phyloP scores from a whole-genome alignment of 2,797 vertebrate species.

The Enteromius argenteus region DNA sequence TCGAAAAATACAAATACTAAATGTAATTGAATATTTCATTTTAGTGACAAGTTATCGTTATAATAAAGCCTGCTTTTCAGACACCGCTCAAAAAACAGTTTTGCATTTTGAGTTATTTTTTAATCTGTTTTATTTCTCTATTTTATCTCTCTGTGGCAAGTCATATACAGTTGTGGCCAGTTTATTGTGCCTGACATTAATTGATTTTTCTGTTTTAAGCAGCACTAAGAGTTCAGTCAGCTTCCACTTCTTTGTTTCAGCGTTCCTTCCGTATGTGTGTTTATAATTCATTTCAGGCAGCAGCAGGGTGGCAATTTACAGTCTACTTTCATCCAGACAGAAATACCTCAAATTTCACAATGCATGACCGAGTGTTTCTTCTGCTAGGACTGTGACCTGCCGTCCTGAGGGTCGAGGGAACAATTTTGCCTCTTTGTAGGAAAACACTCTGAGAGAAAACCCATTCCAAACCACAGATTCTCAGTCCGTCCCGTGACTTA shows the following conservation, averaged over 20 bases:
- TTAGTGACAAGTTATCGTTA: not conserved
- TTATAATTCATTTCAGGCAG: constrained; percentile 64
- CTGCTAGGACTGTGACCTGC: constrained; percentile 56
- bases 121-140: not conserved
- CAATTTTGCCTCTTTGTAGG: constrained; percentile 19
- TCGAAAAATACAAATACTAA: not conserved
- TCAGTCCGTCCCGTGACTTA: constrained; percentile 51
- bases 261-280: constrained; percentile 31
- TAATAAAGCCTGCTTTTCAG: not conserved
- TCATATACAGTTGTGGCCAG: not conserved
- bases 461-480: constrained; percentile 21
- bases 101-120: not conserved
- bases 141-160: not conserved
- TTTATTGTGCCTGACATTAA: constrained; percentile 48
- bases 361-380: constrained; percentile 60
- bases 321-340: constrained; percentile 60
- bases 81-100: not conserved
- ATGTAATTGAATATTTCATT: not conserved
- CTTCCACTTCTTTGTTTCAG: constrained; percentile 43
- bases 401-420: constrained; percentile 53
- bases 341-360: constrained; percentile 58
- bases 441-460: constrained; percentile 31
- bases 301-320: constrained; percentile 58
- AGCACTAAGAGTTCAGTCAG: constrained; percentile 57
- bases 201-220: constrained; percentile 57